Conservation (phyloP, 2,113 vertebrate species). For the Nycticryphes semicollaris region DNA sequence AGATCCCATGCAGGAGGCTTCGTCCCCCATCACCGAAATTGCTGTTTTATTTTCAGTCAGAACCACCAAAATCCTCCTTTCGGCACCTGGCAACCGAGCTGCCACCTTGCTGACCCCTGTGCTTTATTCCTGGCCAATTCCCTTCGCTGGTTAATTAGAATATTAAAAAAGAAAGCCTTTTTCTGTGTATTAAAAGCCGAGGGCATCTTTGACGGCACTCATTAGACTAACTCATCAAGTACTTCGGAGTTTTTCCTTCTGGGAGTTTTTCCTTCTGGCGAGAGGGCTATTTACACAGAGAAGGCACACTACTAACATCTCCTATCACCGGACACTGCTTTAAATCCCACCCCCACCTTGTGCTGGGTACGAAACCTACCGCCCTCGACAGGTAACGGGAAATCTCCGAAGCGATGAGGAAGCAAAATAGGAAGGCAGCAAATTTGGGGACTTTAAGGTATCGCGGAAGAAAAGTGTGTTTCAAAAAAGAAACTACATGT, state of each 20-base stretch:
- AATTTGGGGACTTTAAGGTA: fast-evolving
- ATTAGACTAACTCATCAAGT: neutral
- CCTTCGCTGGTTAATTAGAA: neutral
- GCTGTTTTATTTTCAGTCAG: neutral
- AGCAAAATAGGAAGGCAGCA: neutral
- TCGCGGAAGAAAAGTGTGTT: fast-evolving
- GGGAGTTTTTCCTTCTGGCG: too few relatives aligned
- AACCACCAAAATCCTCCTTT: neutral
- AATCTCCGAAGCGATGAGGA: neutral
- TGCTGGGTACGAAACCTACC: neutral
- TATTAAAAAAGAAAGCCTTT: neutral
- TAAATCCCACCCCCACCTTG: neutral
- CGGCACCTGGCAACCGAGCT: neutral
- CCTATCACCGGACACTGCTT: neutral
- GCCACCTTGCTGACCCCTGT: neutral
- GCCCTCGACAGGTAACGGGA: neutral
- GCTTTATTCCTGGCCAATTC: neutral
- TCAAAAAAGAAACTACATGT: neutral
- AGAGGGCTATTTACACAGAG: neutral
- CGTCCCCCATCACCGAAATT: neutral
- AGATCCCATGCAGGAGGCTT: neutral
- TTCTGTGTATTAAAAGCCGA: neutral
- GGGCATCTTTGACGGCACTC: neutral
- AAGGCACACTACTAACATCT: neutral
- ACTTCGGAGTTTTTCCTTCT: neutral